Evolutionary conservation across 2,113 vertebrate species (phyloP).

Genomic region (Pogona vitticeps): DNA sequence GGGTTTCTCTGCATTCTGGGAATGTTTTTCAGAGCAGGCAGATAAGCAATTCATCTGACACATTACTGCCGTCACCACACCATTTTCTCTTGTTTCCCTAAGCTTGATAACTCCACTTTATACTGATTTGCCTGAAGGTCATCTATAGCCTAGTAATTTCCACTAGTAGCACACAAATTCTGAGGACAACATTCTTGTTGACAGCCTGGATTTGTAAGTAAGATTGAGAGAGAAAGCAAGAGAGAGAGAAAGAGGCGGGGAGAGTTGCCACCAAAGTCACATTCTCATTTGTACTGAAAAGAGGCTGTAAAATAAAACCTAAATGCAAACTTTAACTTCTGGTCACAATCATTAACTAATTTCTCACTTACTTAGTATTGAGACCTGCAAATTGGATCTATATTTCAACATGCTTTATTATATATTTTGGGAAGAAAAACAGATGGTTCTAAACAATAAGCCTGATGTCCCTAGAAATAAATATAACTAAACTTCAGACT

Average conservation of each 20-base stretch:
- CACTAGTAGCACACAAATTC: slow-evolving; percentile 56
- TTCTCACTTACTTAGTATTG: too few species aligned
- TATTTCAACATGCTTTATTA: neutral
- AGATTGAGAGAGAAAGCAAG: too few species aligned
- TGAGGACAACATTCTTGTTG: slow-evolving; percentile 55
- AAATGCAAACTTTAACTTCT: neutral
- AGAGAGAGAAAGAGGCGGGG: slow-evolving; percentile 49
- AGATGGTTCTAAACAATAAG: too few species aligned
- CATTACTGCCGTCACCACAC: slow-evolving; percentile 39
- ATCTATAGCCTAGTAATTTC: slow-evolving; percentile 48
- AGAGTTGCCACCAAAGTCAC: slow-evolving; percentile 55
- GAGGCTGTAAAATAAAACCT: neutral
- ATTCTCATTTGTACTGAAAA: slow-evolving; percentile 24
- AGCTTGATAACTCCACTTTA: slow-evolving; percentile 60
- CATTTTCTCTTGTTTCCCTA: slow-evolving; percentile 63
- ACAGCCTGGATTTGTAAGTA: slow-evolving; percentile 69
- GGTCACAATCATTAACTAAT: neutral
- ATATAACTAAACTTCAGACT: too few species aligned
- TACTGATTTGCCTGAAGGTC: slow-evolving; percentile 58
- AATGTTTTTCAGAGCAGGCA: neutral
- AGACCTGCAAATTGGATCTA: too few species aligned
- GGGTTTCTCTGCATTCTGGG: neutral
- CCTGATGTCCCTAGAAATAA: too few species aligned
- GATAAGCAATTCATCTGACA: slow-evolving; percentile 36
- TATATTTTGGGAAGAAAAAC: too few species aligned